Conservation (phyloP, 2,113 vertebrate genomes). For the Otis tarda region DNA sequence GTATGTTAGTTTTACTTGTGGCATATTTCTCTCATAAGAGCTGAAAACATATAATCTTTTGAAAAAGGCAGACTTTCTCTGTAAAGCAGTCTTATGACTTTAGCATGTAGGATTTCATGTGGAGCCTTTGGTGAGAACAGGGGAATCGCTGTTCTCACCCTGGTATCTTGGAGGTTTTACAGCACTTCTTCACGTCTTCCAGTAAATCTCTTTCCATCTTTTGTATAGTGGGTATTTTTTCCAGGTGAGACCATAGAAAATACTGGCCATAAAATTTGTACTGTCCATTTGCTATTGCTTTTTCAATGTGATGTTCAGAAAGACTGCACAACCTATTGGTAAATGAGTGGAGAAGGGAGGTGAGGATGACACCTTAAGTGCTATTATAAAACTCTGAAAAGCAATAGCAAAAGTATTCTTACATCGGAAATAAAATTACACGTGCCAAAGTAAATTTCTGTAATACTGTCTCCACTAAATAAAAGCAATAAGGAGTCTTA, state of each 20-base stretch:
- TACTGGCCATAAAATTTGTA: neutral
- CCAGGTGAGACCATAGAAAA: neutral
- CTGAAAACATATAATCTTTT: neutral
- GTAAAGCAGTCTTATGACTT: neutral
- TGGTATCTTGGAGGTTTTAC: neutral
- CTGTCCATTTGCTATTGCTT: neutral
- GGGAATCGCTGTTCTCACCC: neutral
- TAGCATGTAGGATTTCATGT: neutral
- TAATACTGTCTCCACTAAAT: neutral
- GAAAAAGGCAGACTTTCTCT: neutral
- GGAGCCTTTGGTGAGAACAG: neutral
- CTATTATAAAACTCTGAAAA: neutral
- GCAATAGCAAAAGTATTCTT: neutral
- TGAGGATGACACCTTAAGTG: neutral
- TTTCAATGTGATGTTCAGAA: neutral
- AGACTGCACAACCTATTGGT: fast-evolving
- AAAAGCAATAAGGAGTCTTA: neutral
- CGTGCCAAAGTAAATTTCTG: neutral
- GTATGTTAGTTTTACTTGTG: neutral
- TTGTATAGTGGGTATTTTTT: fast-evolving
- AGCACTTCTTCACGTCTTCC: neutral
- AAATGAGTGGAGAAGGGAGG: neutral
- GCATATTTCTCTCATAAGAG: neutral
- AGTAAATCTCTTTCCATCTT: neutral
- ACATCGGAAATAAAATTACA: neutral